A percentile compares a stretch with the other conserved stretches of the same genome.
Evolutionary conservation across 2,113 vertebrate species (phyloP).

Genomic region (Macrotis lagotis): DNA sequence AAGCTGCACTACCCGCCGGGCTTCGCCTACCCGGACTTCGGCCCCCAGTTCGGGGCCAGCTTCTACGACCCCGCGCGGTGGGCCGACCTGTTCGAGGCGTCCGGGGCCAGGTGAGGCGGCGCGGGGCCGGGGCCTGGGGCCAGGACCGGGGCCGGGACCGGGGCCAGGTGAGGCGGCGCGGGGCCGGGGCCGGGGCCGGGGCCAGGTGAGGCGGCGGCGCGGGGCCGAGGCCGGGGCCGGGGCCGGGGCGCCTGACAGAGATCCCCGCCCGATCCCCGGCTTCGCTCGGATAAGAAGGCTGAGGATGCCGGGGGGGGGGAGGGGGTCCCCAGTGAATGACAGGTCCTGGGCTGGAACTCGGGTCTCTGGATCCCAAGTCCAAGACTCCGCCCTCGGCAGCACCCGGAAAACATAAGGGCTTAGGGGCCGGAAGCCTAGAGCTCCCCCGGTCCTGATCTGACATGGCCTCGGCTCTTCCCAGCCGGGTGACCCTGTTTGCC

Average conservation of each 20-base stretch:
- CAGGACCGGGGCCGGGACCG: not conserved
- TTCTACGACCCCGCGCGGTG: constrained; percentile 90
- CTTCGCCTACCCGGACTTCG: constrained; percentile 92
- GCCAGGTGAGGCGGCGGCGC: too few species aligned
- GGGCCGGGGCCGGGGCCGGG: too few species aligned
- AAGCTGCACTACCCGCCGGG: constrained; percentile 87
- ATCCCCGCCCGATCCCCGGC: too few species aligned
- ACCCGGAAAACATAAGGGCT: not conserved
- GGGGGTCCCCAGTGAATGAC: too few species aligned
- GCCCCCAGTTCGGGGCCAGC: constrained; percentile 84
- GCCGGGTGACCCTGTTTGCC: not conserved
- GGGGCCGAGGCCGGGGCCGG: too few species aligned
- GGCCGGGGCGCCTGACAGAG: too few species aligned
- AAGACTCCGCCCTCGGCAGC: not conserved
- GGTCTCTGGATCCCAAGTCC: not conserved
- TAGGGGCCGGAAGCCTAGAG: too few species aligned
- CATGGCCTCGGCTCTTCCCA: not conserved
- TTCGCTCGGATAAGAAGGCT: too few species aligned
- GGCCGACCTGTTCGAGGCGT: constrained; percentile 89
- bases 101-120: constrained; percentile 91
- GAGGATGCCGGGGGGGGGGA: too few species aligned
- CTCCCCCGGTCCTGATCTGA: too few species aligned
- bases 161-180: too few species aligned
- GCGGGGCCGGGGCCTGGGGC: not conserved
- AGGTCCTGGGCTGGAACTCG: too few species aligned